A percentile compares a stretch with the other conserved stretches of the same genome.
Conservation (phyloP, 2,888 invertebrate genomes). For the Auanema freiburgensis region DNA sequence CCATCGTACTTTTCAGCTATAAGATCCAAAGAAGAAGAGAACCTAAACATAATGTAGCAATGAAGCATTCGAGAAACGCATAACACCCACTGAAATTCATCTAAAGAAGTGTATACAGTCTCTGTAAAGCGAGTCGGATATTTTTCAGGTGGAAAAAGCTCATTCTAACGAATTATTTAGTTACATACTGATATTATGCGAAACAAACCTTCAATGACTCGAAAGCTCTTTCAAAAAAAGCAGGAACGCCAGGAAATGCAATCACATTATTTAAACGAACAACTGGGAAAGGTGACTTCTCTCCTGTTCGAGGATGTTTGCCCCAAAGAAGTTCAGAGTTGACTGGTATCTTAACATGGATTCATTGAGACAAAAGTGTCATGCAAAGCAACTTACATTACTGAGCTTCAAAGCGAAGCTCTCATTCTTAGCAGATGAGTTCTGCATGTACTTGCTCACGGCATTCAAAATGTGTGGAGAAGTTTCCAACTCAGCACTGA, state of each 20-base stretch:
- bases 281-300: conserved; percentile 69
- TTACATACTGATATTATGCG: not conserved
- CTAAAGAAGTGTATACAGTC: conserved; percentile 64
- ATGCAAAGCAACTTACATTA: conserved; percentile 18
- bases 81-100: conserved; percentile 62
- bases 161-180: conserved; percentile 30
- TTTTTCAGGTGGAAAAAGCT: conserved; percentile 52
- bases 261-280: conserved; percentile 70
- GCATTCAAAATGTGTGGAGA: conserved; percentile 66
- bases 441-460: conserved; percentile 60
- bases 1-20: conserved; percentile 67
- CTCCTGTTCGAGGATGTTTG: conserved; percentile 55
- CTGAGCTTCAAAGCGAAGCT: conserved; percentile 20
- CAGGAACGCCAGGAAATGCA: conserved; percentile 76
- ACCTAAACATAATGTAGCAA: conserved; percentile 22
- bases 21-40: conserved; percentile 67
- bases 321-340: conserved; percentile 69
- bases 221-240: conserved; percentile 68
- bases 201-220: conserved; percentile 63
- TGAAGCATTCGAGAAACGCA: too few relatives aligned
- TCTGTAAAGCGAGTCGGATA: conserved; percentile 32
- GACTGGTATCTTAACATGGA: conserved; percentile 66
- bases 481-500: conserved; percentile 65
- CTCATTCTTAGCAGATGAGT: conserved; percentile 13
- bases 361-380: not conserved